phyloP scores from a whole-genome alignment of 2,888 invertebrate genomes.

The Notodonta dromedarius region DNA sequence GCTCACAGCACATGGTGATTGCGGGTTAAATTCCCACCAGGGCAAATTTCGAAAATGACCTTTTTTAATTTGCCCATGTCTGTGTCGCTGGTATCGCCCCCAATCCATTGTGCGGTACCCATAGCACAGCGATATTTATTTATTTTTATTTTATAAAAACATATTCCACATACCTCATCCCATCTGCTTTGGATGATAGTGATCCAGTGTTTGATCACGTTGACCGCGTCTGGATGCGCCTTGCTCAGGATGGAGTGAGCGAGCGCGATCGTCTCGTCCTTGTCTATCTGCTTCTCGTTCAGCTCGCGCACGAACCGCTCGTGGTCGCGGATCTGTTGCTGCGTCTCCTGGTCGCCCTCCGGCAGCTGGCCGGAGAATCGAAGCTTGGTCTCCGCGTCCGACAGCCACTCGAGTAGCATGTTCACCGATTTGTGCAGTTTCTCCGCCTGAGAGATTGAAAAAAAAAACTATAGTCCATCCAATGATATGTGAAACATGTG shows the following conservation, averaged over 20 bases:
- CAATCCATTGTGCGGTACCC: no score
- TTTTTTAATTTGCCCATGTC: no score
- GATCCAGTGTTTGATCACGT: constrained; percentile 99
- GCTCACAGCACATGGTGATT: no score
- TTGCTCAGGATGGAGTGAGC: constrained; percentile 95
- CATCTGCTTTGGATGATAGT: constrained; percentile 98
- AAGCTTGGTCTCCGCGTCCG: constrained; percentile 97
- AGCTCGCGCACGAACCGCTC: constrained; percentile 92
- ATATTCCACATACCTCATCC: constrained; percentile 89
- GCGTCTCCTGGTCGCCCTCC: constrained; percentile 95
- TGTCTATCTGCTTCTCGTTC: constrained; percentile 92
- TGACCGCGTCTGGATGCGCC: constrained; percentile 98
- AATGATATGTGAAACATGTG: no score
- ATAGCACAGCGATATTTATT: no score
- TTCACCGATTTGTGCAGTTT: constrained; percentile 97
- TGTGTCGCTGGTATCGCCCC: no score
- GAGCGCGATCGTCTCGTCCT: constrained; percentile 93
- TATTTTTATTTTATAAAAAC: no score
- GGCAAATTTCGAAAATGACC: no score
- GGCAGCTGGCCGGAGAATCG: constrained; percentile 96
- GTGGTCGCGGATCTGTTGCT: constrained; percentile 93
- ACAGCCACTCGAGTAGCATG: constrained; percentile 97
- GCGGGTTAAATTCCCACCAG: no score
- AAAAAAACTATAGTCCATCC: neutral
- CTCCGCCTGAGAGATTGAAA: constrained; percentile 87